Percentiles rank a stretch among this genome's conserved stretches.
These are phyloP conservation scores for Mastigias papua DNA, from an alignment of 30 jellyfish, hydroid and myxozoan species.

Conservation along the genomic window DNA sequence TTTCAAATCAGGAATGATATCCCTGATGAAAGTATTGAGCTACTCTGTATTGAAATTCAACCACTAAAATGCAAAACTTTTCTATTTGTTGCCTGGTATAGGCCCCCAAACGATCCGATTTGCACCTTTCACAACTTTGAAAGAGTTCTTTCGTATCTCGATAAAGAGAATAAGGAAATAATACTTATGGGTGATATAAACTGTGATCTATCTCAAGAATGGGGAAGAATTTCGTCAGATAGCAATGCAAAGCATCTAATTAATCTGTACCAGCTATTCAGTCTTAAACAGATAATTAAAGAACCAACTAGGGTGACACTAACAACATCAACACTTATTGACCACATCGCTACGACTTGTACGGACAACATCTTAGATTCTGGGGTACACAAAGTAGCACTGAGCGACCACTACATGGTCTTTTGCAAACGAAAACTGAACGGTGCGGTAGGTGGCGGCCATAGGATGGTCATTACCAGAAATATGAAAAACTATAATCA, in stretches of 20 bases:
- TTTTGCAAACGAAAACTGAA: slow-evolving; percentile 18
- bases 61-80: neutral
- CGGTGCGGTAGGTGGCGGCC: slow-evolving; percentile 9
- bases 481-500: slow-evolving; percentile 1
- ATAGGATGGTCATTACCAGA: slow-evolving; percentile 10
- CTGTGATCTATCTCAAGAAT: neutral
- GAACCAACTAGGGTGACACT: slow-evolving; percentile 28
- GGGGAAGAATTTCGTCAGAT: neutral
- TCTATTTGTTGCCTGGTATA: neutral
- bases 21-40: neutral
- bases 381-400: slow-evolving; percentile 29
- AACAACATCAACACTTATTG: slow-evolving; percentile 2
- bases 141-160: neutral
- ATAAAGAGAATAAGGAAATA: neutral
- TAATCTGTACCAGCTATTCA: neutral
- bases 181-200: neutral
- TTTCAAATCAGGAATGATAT: neutral
- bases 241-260: neutral
- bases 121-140: neutral
- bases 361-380: slow-evolving; percentile 6
- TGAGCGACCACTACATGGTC: slow-evolving; percentile 4
- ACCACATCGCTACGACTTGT: slow-evolving; percentile 4
- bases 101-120: neutral
- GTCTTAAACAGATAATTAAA: slow-evolving; percentile 1
- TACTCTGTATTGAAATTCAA: neutral